Percentiles rank a stretch among this genome's conserved stretches.
These are phyloP conservation scores for Octonoba sinensis DNA, from an alignment of 2,888 invertebrate species.

Conservation along the genomic window DNA sequence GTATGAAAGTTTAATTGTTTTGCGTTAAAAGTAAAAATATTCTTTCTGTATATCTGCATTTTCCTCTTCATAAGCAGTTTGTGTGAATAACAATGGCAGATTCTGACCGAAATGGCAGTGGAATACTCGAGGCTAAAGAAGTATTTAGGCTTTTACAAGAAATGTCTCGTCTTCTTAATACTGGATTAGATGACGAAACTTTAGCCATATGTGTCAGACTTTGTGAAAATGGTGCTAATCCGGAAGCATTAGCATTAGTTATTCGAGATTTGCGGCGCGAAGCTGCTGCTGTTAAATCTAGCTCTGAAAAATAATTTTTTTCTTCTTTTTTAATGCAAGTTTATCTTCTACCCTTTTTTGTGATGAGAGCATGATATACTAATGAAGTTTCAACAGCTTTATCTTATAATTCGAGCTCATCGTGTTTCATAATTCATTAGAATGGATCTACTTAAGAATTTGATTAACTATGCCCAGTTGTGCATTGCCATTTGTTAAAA, in stretches of 20 bases:
- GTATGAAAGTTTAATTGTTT: no score
- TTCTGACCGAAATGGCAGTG: constrained; percentile 25
- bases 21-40: no score
- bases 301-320: not conserved
- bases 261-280: constrained; percentile 41
- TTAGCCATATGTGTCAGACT: constrained; percentile 53
- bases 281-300: constrained; percentile 15
- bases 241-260: constrained; percentile 41
- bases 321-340: not conserved
- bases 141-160: constrained; percentile 44
- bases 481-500: no score
- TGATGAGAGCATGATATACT: no score
- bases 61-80: no score
- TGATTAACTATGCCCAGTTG: no score
- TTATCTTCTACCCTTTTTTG: no score
- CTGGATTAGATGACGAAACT: constrained; percentile 49
- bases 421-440: no score
- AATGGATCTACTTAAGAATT: no score
- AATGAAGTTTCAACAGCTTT: no score
- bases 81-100: constrained; percentile 26
- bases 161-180: constrained; percentile 45
- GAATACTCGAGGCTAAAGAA: constrained; percentile 48
- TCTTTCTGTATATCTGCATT: no score
- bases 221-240: constrained; percentile 53
- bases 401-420: no score